Evolutionary conservation across 2,797 vertebrate genomes (phyloP).

Genomic region (Fistularia tabacaria): DNA sequence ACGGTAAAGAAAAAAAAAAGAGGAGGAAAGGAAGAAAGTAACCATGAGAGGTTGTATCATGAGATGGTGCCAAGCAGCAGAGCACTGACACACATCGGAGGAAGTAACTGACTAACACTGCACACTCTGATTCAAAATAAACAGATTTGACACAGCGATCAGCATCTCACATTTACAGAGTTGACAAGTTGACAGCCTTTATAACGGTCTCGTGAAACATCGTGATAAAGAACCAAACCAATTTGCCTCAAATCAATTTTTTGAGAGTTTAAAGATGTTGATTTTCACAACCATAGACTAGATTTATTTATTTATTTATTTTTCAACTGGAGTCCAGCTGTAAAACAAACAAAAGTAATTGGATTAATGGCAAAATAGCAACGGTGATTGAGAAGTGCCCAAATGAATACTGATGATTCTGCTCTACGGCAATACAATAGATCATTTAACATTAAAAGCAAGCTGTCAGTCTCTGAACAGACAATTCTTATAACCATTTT

Average conservation of each 20-base stretch:
- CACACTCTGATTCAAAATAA: no score
- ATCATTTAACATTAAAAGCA: constrained; percentile 4
- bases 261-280: no score
- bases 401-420: constrained; percentile 19
- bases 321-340: no score
- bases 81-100: neutral
- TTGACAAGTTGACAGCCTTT: neutral
- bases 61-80: constrained; percentile 12
- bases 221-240: no score
- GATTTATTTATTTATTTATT: no score
- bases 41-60: constrained; percentile 13
- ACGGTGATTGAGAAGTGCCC: constrained; percentile 10
- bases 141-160: no score
- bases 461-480: constrained; percentile 4
- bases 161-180: no score
- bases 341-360: constrained; percentile 12
- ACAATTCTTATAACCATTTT: constrained; percentile 1
- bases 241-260: no score
- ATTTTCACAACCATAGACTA: no score
- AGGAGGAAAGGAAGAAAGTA: neutral
- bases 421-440: constrained; percentile 13
- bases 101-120: neutral
- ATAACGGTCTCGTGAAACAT: neutral
- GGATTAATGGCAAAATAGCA: constrained; percentile 19
- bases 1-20: constrained; percentile 1